Percentiles rank a stretch among this genome's conserved stretches.
Evolutionary conservation across 2,113 vertebrate species (phyloP).

Genomic region (Panthera tigris): DNA sequence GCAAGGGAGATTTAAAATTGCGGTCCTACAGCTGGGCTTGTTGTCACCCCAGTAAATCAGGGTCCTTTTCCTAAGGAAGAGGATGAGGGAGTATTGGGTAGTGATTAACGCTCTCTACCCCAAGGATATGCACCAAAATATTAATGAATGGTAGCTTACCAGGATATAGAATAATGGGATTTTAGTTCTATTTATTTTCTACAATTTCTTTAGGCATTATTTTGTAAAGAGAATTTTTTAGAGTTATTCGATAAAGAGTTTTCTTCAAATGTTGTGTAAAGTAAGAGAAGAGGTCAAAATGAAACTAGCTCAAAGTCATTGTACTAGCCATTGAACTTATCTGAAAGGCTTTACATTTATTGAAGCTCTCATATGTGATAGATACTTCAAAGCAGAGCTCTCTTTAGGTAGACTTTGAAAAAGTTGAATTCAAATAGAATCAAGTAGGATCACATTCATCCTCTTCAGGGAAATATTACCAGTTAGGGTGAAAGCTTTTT

Average conservation of each 20-base stretch:
- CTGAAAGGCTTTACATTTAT: neutral
- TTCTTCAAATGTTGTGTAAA: neutral
- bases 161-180: neutral
- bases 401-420: constrained; percentile 20
- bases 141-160: neutral
- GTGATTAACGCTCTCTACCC: neutral
- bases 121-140: neutral
- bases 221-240: neutral
- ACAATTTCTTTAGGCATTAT: neutral
- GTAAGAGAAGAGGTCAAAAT: neutral
- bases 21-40: neutral
- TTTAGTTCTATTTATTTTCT: constrained; percentile 19
- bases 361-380: neutral
- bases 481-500: neutral
- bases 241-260: constrained; percentile 4
- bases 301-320: neutral
- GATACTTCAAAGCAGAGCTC: neutral
- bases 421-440: neutral
- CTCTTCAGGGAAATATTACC: neutral
- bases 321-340: neutral
- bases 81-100: neutral
- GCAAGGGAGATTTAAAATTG: neutral
- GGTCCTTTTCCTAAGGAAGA: neutral
- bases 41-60: neutral
- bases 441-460: neutral